phyloP scores from a whole-genome alignment of 2,797 vertebrate species.

The Pseudochirops corinnae region DNA sequence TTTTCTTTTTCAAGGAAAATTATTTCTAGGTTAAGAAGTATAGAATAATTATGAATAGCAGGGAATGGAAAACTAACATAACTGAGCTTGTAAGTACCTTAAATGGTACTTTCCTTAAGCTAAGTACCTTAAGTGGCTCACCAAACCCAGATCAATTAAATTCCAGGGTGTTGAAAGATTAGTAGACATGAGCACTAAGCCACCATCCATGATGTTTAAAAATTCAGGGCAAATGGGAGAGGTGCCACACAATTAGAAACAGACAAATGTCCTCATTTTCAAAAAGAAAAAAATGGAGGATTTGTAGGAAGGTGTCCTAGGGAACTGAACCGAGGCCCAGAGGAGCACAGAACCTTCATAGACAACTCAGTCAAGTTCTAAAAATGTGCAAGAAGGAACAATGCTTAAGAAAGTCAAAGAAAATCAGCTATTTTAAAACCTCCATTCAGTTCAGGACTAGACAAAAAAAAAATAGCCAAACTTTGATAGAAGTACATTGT shows the following conservation, averaged over 20 bases:
- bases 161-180: not conserved
- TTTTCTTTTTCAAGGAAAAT: not conserved
- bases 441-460: too few species aligned
- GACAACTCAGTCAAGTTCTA: not conserved
- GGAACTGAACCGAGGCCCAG: too few species aligned
- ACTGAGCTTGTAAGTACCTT: not conserved
- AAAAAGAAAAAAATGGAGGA: not conserved
- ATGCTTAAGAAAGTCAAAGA: too few species aligned
- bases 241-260: not conserved
- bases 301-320: not conserved
- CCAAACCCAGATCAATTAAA: not conserved
- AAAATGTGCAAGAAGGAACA: not conserved
- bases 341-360: not conserved
- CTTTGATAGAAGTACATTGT: too few species aligned
- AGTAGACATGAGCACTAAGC: not conserved
- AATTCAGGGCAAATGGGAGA: not conserved
- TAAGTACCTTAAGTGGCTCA: not conserved
- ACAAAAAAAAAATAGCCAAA: too few species aligned
- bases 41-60: not conserved
- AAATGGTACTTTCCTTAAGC: not conserved
- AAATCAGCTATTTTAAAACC: too few species aligned
- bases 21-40: not conserved
- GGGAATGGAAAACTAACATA: not conserved
- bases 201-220: not conserved
- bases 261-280: not conserved